Base-by-base conservation (phyloP, 2,888 invertebrate genomes). In the Lasioglossum zephyrum region DNA sequence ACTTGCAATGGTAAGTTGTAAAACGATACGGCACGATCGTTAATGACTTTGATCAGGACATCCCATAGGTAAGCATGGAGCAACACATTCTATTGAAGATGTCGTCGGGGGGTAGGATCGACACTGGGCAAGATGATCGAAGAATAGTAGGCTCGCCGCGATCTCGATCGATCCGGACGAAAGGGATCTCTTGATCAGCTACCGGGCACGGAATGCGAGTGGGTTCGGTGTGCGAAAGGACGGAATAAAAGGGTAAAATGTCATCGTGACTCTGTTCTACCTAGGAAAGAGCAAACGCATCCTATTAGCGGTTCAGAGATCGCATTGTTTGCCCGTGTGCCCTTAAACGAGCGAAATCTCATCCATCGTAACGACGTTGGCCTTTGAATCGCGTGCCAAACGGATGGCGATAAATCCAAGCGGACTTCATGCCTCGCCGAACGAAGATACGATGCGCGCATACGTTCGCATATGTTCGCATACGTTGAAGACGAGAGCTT, bases 221-320 rank as follows among this genome's bases (percentile, higher is more conserved):
- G 93, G 93, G 93, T 92, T 90, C 90, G 94, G 93, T 93, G 93
- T 93, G 85, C 77, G 75, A 77, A 84, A 79, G 81, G 44, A 82
- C 70, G 72, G 81, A 84, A 79, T 83, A 83, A 83, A 74, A 86
- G 81, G 85, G 85, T 83, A 82, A 90, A 90, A 90, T 90, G 90
- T 90, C 90, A 90, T 69, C 88, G 81, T 87, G 82, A 85, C 86
- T 80, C 75, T 44, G 44, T 49, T 82, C 82, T 78, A 81, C 86
- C 88, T 85, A 89, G 83, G 86, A 92, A 90, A 92, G 91, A 91
- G 89, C 91, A 89, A 90, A 92, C 92, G 93, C 92, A 93, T 94
- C 93, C 93, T 92, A 92, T 93, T 93, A 92, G 91, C 93, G 92
- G 93, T 93, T 93, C 93, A 91, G 89, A 93, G 94, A 93, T 93